Percentiles rank a stretch among this genome's conserved stretches.
These are phyloP conservation scores for Malurus cyaneus DNA, from an alignment of 2,113 vertebrate genomes.

Conservation along the genomic window DNA sequence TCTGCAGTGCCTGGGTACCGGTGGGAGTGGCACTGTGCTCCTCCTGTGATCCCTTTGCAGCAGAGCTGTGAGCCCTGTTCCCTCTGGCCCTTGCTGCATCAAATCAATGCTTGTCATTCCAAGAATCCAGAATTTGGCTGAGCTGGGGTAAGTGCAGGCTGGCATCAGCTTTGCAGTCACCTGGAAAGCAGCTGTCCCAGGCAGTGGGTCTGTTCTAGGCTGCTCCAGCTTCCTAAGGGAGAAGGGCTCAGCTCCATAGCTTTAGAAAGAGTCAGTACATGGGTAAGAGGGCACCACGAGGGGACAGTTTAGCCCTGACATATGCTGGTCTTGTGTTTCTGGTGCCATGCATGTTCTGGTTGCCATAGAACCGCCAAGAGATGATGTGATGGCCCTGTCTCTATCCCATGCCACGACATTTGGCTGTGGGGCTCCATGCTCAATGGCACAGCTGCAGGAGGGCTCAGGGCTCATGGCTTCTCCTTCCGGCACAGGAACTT, in stretches of 20 bases:
- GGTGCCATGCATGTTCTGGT: rapidly evolving
- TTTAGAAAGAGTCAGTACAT: background rate
- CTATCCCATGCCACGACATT: background rate
- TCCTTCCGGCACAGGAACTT: constrained; percentile 84
- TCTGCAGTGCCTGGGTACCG: background rate
- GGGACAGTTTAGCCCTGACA: background rate
- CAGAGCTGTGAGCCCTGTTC: background rate
- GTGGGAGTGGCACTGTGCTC: background rate
- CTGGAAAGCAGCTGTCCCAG: background rate
- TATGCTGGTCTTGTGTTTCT: rapidly evolving
- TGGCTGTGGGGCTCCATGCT: rapidly evolving
- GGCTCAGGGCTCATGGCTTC: background rate
- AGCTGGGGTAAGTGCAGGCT: background rate
- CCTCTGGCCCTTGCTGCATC: background rate
- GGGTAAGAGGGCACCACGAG: background rate
- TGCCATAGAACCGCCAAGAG: rapidly evolving
- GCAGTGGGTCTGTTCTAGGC: background rate
- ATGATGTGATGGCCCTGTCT: background rate
- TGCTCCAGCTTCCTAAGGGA: background rate
- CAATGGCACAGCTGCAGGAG: background rate
- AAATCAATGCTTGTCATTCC: background rate
- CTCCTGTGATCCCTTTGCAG: background rate
- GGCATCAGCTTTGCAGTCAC: background rate
- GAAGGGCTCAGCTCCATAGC: background rate
- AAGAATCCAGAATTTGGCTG: background rate